Percentiles rank a stretch among this genome's conserved stretches.
phyloP scores from a whole-genome alignment of 2,888 invertebrate species.

The Artemia sinica region DNA sequence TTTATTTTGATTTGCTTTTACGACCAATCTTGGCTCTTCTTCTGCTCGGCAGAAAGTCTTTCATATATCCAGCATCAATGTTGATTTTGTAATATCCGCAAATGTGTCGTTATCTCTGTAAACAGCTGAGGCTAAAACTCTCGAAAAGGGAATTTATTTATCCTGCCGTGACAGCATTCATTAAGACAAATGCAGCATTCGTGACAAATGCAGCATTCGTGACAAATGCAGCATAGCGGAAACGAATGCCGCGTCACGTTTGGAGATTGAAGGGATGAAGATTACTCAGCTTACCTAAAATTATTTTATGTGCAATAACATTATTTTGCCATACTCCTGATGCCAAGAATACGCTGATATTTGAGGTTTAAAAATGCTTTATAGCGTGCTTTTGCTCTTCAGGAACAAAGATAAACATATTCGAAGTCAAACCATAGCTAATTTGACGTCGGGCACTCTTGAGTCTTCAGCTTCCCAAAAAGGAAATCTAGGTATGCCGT shows the following conservation, averaged over 20 bases:
- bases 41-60: constrained; percentile 22
- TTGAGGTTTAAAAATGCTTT: constrained; percentile 44
- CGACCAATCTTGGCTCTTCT: constrained; percentile 37
- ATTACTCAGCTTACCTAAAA: constrained; percentile 49
- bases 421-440: constrained; percentile 52
- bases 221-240: constrained; percentile 59
- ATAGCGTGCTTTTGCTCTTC: constrained; percentile 44
- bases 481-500: constrained; percentile 40
- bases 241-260: constrained; percentile 22
- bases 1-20: constrained; percentile 1
- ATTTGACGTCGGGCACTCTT: constrained; percentile 51
- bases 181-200: constrained; percentile 47
- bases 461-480: neutral
- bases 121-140: constrained; percentile 57
- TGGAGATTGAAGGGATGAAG: constrained; percentile 37
- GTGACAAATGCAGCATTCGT: constrained; percentile 63
- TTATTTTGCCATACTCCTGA: constrained; percentile 59
- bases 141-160: constrained; percentile 54
- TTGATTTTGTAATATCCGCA: constrained; percentile 46
- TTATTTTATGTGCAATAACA: constrained; percentile 57
- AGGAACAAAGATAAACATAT: constrained; percentile 53
- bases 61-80: constrained; percentile 46
- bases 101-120: constrained; percentile 53
- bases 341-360: constrained; percentile 53
- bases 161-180: constrained; percentile 52